A percentile compares a stretch with the other conserved stretches of the same genome.
Evolutionary conservation across 2,113 vertebrate species (phyloP).

Genomic region (Gallinago paraguaiae): DNA sequence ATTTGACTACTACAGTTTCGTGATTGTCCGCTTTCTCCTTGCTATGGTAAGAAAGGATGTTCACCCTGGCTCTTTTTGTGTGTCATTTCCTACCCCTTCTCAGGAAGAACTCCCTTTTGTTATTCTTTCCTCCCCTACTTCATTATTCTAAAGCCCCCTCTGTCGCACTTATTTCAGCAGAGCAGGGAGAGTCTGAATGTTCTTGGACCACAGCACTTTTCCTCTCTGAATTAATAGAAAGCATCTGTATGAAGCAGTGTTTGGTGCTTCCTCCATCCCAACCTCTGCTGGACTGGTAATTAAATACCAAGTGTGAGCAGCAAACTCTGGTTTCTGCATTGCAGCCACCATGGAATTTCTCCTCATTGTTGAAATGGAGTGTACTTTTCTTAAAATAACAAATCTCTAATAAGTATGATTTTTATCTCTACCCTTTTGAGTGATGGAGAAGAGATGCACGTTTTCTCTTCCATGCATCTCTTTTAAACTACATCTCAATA

Average conservation of each 20-base stretch:
- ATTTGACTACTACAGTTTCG: slow-evolving; percentile 85
- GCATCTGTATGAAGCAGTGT: slow-evolving; percentile 48
- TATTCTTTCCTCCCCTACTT: slow-evolving; percentile 27
- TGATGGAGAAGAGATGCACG: slow-evolving; percentile 16
- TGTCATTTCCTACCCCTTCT: slow-evolving; percentile 13
- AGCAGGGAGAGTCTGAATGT: slow-evolving; percentile 65
- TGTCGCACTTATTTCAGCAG: slow-evolving; percentile 68
- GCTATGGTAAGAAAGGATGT: slow-evolving; percentile 84
- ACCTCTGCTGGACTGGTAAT: slow-evolving; percentile 68
- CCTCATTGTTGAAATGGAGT: neutral
- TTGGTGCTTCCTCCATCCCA: slow-evolving; percentile 64
- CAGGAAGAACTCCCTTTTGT: slow-evolving; percentile 46
- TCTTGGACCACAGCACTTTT: slow-evolving; percentile 62
- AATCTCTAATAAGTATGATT: neutral
- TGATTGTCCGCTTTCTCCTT: slow-evolving; percentile 85
- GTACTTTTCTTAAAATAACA: neutral
- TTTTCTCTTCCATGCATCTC: slow-evolving; percentile 37
- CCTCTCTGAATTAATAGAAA: slow-evolving; percentile 68
- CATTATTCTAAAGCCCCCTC: slow-evolving; percentile 58
- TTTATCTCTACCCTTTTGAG: neutral
- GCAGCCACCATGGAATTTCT: slow-evolving; percentile 36
- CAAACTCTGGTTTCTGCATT: slow-evolving; percentile 28
- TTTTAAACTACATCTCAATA: neutral
- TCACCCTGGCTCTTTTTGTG: neutral
- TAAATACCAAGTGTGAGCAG: slow-evolving; percentile 59